Base-by-base conservation (phyloP, 2,797 vertebrate genomes). In the Sebastes dallii region DNA sequence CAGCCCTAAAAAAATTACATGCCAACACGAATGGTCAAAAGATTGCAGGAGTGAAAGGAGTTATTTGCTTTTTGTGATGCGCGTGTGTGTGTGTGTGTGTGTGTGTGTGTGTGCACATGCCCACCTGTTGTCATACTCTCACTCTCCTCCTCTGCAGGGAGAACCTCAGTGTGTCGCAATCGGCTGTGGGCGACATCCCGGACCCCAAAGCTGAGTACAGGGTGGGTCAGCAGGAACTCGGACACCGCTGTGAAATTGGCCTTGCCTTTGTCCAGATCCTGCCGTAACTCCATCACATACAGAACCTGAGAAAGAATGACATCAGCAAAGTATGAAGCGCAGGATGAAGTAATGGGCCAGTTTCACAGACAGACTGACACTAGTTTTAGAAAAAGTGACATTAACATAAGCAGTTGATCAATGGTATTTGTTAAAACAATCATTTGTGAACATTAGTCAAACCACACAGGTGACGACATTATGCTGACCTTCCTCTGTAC, bases 231-330 rank as follows among this genome's bases (percentile, higher is more conserved):
- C 69, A 99, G 94, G 92, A 99, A 99, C 93, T 99, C 98, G 0
- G 99, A 99, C 85, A 99, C 97, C 0, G 98, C 98, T n/a, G 96
- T 98, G 91, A 99, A 99, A 75, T 94, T 96, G 62, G 99, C 98
- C 29, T 95, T 96, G 36, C 98, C 98, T 14, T 97, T 97, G 11
- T 98, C 98, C 89, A 97, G 95, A 90, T 99, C 98, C 95, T 99
- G 99, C 27, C 96, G 94, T 65, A 99, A 94, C 92, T 99, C 98
- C 98, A 99, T 99, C 89, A 99, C 98, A 3, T 99, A 99, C n/a
- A 99, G 95, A 24, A 99, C 99, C 99, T 99, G 89, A 20, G 1
- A 56, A 39, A 81, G 29, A 71, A 29, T 2, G 10, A 66, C 34
- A 77, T 12, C 5, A 75, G 32, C 39, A 10, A 7, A 32, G 24